Base-by-base conservation (phyloP, 2,113 vertebrate genomes). In the Mobula hypostoma region DNA sequence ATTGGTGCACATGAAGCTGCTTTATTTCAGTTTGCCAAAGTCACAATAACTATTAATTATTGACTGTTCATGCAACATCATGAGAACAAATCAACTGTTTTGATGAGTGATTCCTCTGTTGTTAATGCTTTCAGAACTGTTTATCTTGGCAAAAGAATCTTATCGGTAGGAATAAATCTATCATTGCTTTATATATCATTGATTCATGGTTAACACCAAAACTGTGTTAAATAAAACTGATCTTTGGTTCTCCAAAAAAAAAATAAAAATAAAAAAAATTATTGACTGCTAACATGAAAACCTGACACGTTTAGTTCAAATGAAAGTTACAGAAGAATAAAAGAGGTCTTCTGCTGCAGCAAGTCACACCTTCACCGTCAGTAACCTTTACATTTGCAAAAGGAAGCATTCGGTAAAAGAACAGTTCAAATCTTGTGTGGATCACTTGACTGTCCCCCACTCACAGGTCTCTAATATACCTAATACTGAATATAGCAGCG, bases 131-230 rank as follows among this genome's bases (percentile, higher is more conserved):
- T 96, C 95, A 96, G 96, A 96, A 95, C 95, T 95, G 95, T 95
- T 96, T 61, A 63, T 76, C 48, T 94, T 40, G 95, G 95, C 95
- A 96, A 95, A 94, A 90, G 94, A 95, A 96, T 95, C 94, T 48
- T 90, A 94, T 95, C 95, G 95, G 95, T 94, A 32, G 95, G 94
- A 94, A 94, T 82, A 94, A 68, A 96, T 97, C 96, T 96, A 96
- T 97, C 96, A 95, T 96, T 97, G 96, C 97, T 97, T 97, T 97
- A 97, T 97, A 97, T 97, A 97, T 97, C 96, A 96, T 96, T 97
- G 96, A 97, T 96, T 95, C 96, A 95, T 95, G 97, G 96, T 95
- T 96, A 96, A 95, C 95, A 94, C 96, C 95, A 96, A 96, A 95
- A 96, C 97, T 96, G 95, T 96, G 95, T 97, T 96, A 96, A 97